Conservation (phyloP, 1,140 invertebrate genomes). For the Drosophila bipectinata region DNA sequence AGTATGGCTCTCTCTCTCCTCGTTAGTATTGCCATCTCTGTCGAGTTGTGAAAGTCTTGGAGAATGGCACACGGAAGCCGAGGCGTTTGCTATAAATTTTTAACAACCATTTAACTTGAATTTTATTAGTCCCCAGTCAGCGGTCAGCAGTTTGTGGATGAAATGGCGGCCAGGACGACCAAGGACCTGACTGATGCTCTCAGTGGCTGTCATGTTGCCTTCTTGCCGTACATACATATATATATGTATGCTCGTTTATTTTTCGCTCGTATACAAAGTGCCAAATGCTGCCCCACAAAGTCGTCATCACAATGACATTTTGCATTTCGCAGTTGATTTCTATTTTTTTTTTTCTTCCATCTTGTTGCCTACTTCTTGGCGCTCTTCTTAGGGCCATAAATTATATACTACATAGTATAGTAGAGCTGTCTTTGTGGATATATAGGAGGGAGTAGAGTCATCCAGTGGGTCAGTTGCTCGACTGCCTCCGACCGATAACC, state of each 20-base stretch:
- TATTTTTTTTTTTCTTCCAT: conserved; percentile 19
- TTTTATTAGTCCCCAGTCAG: conserved; percentile 77
- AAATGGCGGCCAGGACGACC: background rate
- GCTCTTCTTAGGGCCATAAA: conserved; percentile 12
- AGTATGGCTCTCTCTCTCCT: background rate
- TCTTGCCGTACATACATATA: conserved; percentile 2
- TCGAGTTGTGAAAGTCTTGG: background rate
- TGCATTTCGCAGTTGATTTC: conserved; percentile 44
- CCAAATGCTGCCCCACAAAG: conserved; percentile 46
- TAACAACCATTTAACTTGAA: conserved; percentile 83
- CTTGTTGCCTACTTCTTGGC: conserved; percentile 30
- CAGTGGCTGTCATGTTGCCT: conserved; percentile 28
- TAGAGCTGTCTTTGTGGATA: background rate
- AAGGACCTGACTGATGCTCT: conserved; percentile 16
- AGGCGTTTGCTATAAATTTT: conserved; percentile 71
- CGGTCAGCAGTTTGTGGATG: conserved; percentile 22
- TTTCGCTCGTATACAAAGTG: conserved; percentile 32
- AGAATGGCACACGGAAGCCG: conserved; percentile 49
- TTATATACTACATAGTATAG: conserved; percentile 5
- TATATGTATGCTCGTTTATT: conserved; percentile 43
- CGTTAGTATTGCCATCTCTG: background rate
- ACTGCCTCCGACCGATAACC: conserved; percentile 41
- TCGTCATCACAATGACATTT: conserved; percentile 68
- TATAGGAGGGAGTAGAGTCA: conserved; percentile 3
- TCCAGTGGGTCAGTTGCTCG: conserved; percentile 31